phyloP scores from a whole-genome alignment of 2,113 vertebrate species.

The Tautogolabrus adspersus region DNA sequence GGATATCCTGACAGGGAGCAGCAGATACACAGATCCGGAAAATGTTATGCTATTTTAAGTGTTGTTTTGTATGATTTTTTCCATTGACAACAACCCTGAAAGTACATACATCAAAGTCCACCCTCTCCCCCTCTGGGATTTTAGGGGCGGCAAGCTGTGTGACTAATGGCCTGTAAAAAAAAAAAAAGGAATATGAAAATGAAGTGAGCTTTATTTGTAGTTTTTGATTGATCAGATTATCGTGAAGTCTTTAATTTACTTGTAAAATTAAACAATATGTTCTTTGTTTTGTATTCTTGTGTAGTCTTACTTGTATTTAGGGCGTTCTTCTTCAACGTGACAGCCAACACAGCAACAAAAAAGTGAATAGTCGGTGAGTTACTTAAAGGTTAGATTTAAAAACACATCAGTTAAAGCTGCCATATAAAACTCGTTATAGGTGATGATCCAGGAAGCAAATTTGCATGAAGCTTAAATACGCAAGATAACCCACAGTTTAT shows the following conservation, averaged over 20 bases:
- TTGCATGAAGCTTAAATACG: background rate
- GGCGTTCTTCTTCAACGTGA: conserved; percentile 75
- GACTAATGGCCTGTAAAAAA: conserved; percentile 52
- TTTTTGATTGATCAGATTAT: no score
- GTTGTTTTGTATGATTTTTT: background rate
- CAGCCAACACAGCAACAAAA: conserved; percentile 12
- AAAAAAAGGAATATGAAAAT: background rate
- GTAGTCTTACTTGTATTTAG: conserved; percentile 80
- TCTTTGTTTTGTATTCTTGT: background rate
- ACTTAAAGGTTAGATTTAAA: background rate
- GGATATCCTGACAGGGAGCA: conserved; percentile 89
- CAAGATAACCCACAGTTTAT: background rate
- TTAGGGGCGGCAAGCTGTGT: conserved; percentile 82
- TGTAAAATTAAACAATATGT: background rate
- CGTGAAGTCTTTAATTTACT: no score
- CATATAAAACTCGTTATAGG: no score
- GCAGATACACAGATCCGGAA: background rate
- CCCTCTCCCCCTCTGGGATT: conserved; percentile 84
- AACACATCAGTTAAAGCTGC: background rate
- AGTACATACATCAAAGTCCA: conserved; percentile 84
- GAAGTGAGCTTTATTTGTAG: background rate
- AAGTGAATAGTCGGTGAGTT: background rate
- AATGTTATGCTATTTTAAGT: background rate
- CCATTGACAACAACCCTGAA: background rate
- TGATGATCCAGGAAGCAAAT: background rate